These are phyloP conservation scores for Allophyes oxyacanthae DNA, from an alignment of 2,888 invertebrate species.

Conservation along the genomic window DNA sequence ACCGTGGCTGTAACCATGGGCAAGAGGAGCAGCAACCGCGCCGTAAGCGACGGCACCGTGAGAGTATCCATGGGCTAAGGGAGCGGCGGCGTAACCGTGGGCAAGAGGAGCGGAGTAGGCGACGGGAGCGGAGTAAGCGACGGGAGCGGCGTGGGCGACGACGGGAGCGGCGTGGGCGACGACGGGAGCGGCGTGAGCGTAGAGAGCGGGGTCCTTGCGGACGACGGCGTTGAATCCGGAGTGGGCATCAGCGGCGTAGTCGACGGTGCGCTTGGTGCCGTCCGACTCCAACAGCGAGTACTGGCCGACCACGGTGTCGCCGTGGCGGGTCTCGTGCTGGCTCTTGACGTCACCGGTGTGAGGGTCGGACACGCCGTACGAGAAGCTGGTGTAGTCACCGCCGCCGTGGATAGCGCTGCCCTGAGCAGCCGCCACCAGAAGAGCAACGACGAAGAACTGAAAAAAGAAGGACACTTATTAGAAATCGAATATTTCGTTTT, in stretches of 20 bases:
- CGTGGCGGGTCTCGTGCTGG: conserved; percentile 91
- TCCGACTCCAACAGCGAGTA: conserved; percentile 89
- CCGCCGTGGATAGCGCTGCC: conserved; percentile 80
- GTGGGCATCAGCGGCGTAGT: conserved; percentile 88
- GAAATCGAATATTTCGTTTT: too few relatives aligned
- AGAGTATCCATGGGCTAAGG: conserved; percentile 50
- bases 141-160: conserved; percentile 70
- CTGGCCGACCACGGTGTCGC: conserved; percentile 90
- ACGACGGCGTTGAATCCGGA: conserved; percentile 89
- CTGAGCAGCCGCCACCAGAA: conserved; percentile 81
- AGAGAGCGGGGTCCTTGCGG: conserved; percentile 81
- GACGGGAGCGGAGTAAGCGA: conserved; percentile 68
- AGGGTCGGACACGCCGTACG: conserved; percentile 84
- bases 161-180: conserved; percentile 73
- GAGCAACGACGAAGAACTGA: conserved; percentile 83
- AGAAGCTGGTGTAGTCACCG: conserved; percentile 81
- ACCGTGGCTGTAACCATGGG: conserved; percentile 9
- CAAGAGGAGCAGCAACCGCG: conserved; percentile 48
- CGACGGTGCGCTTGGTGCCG: conserved; percentile 90
- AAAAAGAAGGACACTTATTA: conserved; percentile 49
- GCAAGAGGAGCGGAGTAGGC: conserved; percentile 56
- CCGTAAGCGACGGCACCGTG: conserved; percentile 48
- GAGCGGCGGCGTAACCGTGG: conserved; percentile 55
- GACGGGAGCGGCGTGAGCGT: conserved; percentile 66
- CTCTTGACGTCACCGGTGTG: conserved; percentile 86